phyloP scores from a whole-genome alignment of 2,888 invertebrate genomes.

The Dendrolimus houi region DNA sequence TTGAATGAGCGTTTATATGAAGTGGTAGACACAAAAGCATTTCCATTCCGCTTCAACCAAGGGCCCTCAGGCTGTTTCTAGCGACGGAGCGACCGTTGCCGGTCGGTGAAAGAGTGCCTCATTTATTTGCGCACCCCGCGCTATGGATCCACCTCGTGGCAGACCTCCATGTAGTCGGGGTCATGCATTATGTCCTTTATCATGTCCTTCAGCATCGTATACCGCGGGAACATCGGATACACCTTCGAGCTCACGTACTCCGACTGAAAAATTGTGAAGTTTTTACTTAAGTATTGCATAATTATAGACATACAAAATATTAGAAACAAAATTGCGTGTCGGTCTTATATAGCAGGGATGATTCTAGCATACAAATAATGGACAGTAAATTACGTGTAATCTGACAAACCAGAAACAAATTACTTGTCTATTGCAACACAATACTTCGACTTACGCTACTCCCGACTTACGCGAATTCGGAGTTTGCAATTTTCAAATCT shows the following conservation, averaged over 20 bases:
- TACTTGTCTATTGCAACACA: too few species aligned
- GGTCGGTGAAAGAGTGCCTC: conserved; percentile 68
- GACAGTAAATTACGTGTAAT: too few species aligned
- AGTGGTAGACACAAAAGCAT: conserved; percentile 18
- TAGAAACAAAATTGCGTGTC: too few species aligned
- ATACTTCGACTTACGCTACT: too few species aligned
- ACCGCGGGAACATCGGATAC: conserved; percentile 95
- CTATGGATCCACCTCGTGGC: conserved; percentile 90
- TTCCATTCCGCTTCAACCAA: conserved; percentile 5
- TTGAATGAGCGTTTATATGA: conserved; percentile 7
- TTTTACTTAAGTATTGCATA: too few species aligned
- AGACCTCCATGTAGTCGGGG: conserved; percentile 98
- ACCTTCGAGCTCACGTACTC: conserved; percentile 95
- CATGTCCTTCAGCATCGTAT: conserved; percentile 97
- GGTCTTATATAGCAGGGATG: too few species aligned
- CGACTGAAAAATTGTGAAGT: conserved; percentile 73
- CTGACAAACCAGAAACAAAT: too few species aligned
- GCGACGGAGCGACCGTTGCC: conserved; percentile 61
- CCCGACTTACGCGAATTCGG: too few species aligned
- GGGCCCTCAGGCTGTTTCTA: conserved; percentile 27
- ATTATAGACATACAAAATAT: too few species aligned
- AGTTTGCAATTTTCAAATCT: too few species aligned
- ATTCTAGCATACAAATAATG: too few species aligned
- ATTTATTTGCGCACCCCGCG: conserved; percentile 77
- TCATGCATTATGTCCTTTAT: conserved; percentile 96